phyloP scores from a whole-genome alignment of 1,140 invertebrate species.

The Nasonia giraulti region DNA sequence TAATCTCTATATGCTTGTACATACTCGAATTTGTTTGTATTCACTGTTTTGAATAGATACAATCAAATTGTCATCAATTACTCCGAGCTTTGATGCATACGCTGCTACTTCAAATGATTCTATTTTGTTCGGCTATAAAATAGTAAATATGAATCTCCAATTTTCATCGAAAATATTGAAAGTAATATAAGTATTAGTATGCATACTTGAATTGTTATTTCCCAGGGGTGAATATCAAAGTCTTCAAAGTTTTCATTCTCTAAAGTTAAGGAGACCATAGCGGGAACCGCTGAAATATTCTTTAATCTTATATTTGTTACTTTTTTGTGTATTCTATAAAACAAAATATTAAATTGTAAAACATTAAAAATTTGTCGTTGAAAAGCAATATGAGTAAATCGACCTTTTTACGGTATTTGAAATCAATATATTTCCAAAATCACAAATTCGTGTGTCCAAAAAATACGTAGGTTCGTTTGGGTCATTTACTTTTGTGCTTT shows the following conservation, averaged over 20 bases:
- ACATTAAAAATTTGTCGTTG: background rate
- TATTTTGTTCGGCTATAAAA: constrained; percentile 49
- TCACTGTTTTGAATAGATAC: constrained; percentile 60
- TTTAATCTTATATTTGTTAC: constrained; percentile 57
- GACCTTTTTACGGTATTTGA: constrained; percentile 56
- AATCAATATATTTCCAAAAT: constrained; percentile 64
- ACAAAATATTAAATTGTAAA: background rate
- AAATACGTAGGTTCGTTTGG: constrained; percentile 59
- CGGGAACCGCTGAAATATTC: constrained; percentile 61
- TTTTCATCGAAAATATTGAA: background rate
- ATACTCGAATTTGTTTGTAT: constrained; percentile 57
- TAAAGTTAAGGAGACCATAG: constrained; percentile 55
- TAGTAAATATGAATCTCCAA: background rate
- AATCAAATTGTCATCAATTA: constrained; percentile 52
- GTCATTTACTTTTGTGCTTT: constrained; percentile 51
- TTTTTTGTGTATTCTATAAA: constrained; percentile 49
- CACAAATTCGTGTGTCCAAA: constrained; percentile 55
- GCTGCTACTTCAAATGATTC: constrained; percentile 57
- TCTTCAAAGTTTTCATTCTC: constrained; percentile 41
- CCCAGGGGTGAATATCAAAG: constrained; percentile 54
- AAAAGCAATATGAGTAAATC: constrained; percentile 2
- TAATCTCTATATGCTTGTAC: constrained; percentile 20
- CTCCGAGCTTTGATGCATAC: constrained; percentile 53
- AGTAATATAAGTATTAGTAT: constrained; percentile 15
- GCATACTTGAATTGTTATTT: constrained; percentile 57